A percentile compares a stretch with the other conserved stretches of the same genome.
Evolutionary conservation across 2,888 invertebrate genomes (phyloP).

Genomic region (Salpingus planirostris): DNA sequence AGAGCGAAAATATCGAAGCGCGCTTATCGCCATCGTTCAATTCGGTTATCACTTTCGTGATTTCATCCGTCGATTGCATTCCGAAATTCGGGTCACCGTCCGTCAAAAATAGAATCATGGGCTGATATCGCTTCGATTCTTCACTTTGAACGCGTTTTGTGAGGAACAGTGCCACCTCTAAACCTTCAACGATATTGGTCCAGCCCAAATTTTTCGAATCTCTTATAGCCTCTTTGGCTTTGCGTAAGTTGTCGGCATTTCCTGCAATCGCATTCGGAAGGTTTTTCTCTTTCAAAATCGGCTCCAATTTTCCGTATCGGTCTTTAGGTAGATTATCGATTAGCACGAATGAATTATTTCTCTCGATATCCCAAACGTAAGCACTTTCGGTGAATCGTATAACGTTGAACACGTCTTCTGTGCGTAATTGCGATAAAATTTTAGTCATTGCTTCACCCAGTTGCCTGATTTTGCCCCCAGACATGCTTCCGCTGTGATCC

Average conservation of each 20-base stretch:
- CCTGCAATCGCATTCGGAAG: constrained; percentile 47
- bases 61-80: constrained; percentile 45
- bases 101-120: constrained; percentile 57
- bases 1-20: constrained; percentile 53
- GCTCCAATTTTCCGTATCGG: too few species aligned
- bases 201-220: constrained; percentile 53
- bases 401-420: constrained; percentile 58
- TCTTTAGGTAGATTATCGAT: too few species aligned
- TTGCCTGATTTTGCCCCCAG: constrained; percentile 56
- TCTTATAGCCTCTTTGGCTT: constrained; percentile 50
- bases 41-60: constrained; percentile 43
- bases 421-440: constrained; percentile 54
- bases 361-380: constrained; percentile 46
- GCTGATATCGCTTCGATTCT: too few species aligned
- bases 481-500: constrained; percentile 70
- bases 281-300: constrained; percentile 22
- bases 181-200: constrained; percentile 61
- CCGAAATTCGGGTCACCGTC: constrained; percentile 59
- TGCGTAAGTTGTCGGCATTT: constrained; percentile 48
- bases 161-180: constrained; percentile 45
- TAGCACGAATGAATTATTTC: too few species aligned
- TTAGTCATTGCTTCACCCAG: constrained; percentile 58
- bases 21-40: constrained; percentile 41
- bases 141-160: too few species aligned
- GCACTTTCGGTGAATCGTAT: constrained; percentile 55